Evolutionary conservation across 2,797 vertebrate species (phyloP), one percentile per base, ranked within the genome.

Genomic region (Echiichthys vipera): DNA sequence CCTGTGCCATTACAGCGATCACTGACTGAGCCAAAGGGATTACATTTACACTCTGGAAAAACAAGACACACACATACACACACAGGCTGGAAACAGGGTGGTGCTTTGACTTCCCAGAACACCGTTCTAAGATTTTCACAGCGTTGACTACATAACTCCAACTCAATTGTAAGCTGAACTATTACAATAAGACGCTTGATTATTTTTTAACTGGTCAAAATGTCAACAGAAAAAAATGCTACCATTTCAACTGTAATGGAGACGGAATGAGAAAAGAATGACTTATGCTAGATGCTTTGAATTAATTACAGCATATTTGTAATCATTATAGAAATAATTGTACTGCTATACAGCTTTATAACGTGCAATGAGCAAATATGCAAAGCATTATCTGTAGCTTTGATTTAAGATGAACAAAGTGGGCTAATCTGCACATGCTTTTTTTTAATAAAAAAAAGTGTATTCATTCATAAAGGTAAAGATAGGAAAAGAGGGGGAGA

Each of bases 21-120:
- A 95, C 92, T 96, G 95, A 97, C 94, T 94, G 98, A 98, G 94
- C 97, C 98, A 95, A 94, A 94, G 93, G 95, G 96, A 94, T 97
- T 97, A 98, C 97, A 99, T 95, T 96, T 96, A 97, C 97, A 99
- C 89, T 97, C 98, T 99, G 97, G 89, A 97, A 96, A 97, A 96
- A 98, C 94, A 96, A 96, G 95, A 97, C 94, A 97, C 89, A 93
- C 85, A 94, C 81, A 94, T 37, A 96, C 91, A 96, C 91, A 97
- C 91, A 93, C 88, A 96, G 80, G 84, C 93, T 92, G 87, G 90
- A 93, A 81, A 91, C 59, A 86, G 77, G 74, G 83, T 71, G 79
- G 89, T 83, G 92, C 86, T 89, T 89, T 87, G 91, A 93, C 93
- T 93, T 83, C 65, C 79, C 53, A 32, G 65, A 76, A 80, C 66